Percentiles rank a stretch among this genome's conserved stretches.
phyloP scores from a whole-genome alignment of 2,113 vertebrate species.

The Cheirogaleus medius region DNA sequence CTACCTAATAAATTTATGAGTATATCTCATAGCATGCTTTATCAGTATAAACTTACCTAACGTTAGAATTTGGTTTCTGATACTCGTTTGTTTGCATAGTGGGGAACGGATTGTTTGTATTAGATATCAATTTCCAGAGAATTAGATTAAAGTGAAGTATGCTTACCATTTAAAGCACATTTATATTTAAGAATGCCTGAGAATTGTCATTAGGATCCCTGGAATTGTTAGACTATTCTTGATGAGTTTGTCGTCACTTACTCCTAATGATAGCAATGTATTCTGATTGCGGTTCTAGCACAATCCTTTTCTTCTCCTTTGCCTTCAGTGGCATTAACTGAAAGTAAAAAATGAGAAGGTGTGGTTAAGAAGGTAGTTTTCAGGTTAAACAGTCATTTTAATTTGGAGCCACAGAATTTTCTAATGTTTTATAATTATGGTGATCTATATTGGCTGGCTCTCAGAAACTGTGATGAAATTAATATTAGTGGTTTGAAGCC shows the following conservation, averaged over 20 bases:
- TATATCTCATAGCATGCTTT: background rate
- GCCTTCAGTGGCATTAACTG: background rate
- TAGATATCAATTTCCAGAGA: background rate
- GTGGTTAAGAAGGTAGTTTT: background rate
- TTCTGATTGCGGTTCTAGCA: background rate
- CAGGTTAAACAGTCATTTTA: background rate
- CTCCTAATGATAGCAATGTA: background rate
- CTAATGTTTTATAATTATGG: background rate
- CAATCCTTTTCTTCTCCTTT: background rate
- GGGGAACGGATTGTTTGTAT: background rate
- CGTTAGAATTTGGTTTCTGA: background rate
- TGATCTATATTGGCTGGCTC: background rate
- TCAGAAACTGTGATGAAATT: background rate
- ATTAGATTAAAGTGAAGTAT: background rate
- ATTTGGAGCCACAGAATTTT: background rate
- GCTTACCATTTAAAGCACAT: background rate
- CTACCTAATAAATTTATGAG: background rate
- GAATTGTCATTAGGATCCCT: background rate
- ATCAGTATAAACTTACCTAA: background rate
- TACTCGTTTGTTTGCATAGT: background rate
- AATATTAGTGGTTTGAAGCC: background rate
- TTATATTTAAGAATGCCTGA: background rate
- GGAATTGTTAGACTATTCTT: background rate
- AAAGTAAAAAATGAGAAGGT: background rate
- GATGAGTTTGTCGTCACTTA: background rate